Evolutionary conservation across 2,888 invertebrate genomes (phyloP).

Genomic region (Philopedon plagiatum): DNA sequence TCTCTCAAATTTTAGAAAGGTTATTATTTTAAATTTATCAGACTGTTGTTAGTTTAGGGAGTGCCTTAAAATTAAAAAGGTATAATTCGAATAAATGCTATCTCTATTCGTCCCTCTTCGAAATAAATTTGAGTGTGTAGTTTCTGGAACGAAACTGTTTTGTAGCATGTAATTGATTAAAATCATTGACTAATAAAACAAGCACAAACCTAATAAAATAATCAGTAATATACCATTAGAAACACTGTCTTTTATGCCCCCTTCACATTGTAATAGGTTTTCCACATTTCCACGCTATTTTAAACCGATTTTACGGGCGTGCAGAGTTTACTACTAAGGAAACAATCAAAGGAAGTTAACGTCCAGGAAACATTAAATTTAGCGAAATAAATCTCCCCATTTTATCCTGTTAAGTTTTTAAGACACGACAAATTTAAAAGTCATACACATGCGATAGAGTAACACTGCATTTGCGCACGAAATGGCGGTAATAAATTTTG

Average conservation of each 20-base stretch:
- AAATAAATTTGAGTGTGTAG: too few relatives aligned
- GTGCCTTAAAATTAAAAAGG: too few relatives aligned
- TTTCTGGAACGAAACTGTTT: too few relatives aligned
- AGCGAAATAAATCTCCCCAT: constrained; percentile 5
- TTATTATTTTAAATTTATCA: too few relatives aligned
- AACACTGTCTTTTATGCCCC: neutral
- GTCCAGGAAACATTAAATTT: constrained; percentile 11
- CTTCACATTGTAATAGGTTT: neutral
- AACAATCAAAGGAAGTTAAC: constrained; percentile 3
- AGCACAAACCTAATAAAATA: neutral
- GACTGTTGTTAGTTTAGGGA: too few relatives aligned
- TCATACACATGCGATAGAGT: constrained; percentile 2
- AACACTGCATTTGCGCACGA: constrained; percentile 11
- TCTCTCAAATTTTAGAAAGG: too few relatives aligned
- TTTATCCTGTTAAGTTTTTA: constrained; percentile 15
- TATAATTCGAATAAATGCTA: too few relatives aligned
- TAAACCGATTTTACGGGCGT: neutral
- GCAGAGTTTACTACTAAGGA: neutral
- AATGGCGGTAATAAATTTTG: constrained; percentile 6
- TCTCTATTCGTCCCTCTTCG: too few relatives aligned
- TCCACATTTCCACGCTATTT: neutral
- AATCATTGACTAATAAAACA: too few relatives aligned
- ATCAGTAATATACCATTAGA: neutral
- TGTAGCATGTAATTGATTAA: too few relatives aligned
- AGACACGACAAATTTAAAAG: constrained; percentile 19